phyloP scores from a whole-genome alignment of 2,797 vertebrate species.

The Valencia hispanica region DNA sequence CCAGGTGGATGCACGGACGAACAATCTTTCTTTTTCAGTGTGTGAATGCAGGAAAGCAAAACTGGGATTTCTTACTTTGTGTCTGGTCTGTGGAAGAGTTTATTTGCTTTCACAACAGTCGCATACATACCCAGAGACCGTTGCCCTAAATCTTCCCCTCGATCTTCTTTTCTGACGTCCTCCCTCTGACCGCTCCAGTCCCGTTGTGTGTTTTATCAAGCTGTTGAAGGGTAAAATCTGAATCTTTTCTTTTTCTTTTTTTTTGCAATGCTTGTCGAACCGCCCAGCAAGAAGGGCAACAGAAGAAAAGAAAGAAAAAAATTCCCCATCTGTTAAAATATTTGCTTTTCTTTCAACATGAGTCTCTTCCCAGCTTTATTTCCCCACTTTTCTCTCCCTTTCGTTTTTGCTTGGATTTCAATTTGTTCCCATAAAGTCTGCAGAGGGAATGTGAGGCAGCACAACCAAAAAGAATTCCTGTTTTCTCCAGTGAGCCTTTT shows the following conservation, averaged over 20 bases:
- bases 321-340: constrained; percentile 82
- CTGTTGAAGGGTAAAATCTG: constrained; percentile 53
- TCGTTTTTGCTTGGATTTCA: constrained; percentile 39
- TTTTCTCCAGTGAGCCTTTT: constrained; percentile 66
- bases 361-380: constrained; percentile 66
- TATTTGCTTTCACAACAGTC: constrained; percentile 68
- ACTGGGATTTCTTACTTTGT: not conserved
- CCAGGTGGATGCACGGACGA: constrained; percentile 30
- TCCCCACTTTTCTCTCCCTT: constrained; percentile 6
- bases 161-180: constrained; percentile 61
- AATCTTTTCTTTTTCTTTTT: constrained; percentile 34
- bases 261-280: constrained; percentile 47
- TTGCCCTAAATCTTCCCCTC: constrained; percentile 64
- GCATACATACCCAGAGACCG: constrained; percentile 62
- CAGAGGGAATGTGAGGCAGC: constrained; percentile 60
- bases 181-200: constrained; percentile 42
- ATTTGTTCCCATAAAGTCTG: constrained; percentile 64
- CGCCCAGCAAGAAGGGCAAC: constrained; percentile 35
- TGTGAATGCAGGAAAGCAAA: constrained; percentile 13
- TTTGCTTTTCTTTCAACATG: constrained; percentile 75
- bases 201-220: constrained; percentile 49
- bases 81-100: constrained; percentile 45
- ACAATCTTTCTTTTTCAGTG: constrained; percentile 17
- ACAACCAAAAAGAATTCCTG: constrained; percentile 73
- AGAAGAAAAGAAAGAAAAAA: constrained; percentile 56